phyloP scores from a whole-genome alignment of 2,113 vertebrate species.

The Colaptes auratus region DNA sequence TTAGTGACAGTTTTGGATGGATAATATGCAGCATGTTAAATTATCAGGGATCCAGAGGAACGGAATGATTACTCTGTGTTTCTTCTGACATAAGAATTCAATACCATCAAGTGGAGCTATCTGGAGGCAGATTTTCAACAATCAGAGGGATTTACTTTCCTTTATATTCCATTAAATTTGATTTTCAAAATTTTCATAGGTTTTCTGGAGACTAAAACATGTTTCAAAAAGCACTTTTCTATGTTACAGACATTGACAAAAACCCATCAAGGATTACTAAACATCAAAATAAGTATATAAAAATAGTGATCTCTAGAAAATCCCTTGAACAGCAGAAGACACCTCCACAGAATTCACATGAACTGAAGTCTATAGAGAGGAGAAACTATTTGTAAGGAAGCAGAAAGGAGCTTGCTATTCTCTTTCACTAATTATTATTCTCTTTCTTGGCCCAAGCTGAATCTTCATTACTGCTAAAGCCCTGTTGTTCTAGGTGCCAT shows the following conservation, averaged over 20 bases:
- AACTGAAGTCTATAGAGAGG: neutral
- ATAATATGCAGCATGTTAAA: neutral
- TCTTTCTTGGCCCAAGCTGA: neutral
- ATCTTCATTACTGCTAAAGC: neutral
- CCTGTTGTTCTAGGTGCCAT: neutral
- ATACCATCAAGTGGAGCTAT: neutral
- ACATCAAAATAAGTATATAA: neutral
- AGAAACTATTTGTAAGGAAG: neutral
- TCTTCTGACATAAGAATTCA: neutral
- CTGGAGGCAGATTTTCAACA: neutral
- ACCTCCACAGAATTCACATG: neutral
- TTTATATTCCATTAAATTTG: neutral
- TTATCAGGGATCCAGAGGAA: neutral
- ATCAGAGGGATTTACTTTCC: neutral
- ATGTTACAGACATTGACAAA: neutral
- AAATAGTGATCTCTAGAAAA: neutral
- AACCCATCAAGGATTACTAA: neutral
- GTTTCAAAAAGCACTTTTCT: neutral
- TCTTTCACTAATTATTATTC: neutral
- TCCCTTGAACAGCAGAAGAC: neutral
- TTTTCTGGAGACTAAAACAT: neutral
- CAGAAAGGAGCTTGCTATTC: neutral
- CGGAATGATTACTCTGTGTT: neutral
- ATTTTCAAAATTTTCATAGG: slow-evolving; percentile 8
- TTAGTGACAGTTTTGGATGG: neutral